phyloP scores from a whole-genome alignment of 2,797 vertebrate genomes.

The Astyanax mexicanus region DNA sequence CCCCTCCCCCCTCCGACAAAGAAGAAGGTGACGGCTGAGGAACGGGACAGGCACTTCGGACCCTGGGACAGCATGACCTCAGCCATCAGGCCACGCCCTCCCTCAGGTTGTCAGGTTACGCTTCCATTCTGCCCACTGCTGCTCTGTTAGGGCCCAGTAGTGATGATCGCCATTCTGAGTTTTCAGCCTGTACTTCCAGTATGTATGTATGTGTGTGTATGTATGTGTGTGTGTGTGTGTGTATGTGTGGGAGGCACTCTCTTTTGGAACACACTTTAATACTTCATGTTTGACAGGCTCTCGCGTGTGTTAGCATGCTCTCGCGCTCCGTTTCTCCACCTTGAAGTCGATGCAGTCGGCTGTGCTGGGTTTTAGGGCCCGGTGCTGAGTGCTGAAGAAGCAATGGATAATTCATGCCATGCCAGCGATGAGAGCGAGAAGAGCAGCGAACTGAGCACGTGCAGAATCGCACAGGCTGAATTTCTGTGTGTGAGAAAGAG shows the following conservation, averaged over 20 bases:
- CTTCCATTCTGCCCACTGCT: slow-evolving; percentile 48
- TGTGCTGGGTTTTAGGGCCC: background rate
- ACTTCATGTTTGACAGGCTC: slow-evolving; percentile 33
- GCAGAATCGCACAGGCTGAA: background rate
- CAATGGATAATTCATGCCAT: slow-evolving; percentile 75
- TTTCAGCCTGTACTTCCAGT: slow-evolving; percentile 66
- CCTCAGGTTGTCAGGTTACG: slow-evolving; percentile 33
- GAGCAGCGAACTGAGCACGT: slow-evolving; percentile 17
- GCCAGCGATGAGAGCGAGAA: slow-evolving; percentile 55
- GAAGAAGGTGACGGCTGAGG: background rate
- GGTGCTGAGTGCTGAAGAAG: slow-evolving; percentile 62
- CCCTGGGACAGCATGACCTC: slow-evolving; percentile 19
- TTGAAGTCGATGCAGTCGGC: background rate
- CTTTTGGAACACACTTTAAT: slow-evolving; percentile 42
- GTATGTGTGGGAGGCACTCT: slow-evolving; percentile 41
- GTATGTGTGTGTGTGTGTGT: slow-evolving; percentile 48
- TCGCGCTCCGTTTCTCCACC: slow-evolving; percentile 45
- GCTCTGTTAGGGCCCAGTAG: slow-evolving; percentile 31
- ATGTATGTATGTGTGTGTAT: slow-evolving; percentile 50
- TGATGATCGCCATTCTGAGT: slow-evolving; percentile 35
- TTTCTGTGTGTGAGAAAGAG: too few species aligned
- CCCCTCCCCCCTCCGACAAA: too few species aligned
- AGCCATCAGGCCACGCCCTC: slow-evolving; percentile 31
- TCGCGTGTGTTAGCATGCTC: slow-evolving; percentile 48
- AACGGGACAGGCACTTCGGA: background rate